These are phyloP conservation scores for Pterocles orientalis DNA, from an alignment of 2,113 vertebrate species.

Conservation along the genomic window DNA sequence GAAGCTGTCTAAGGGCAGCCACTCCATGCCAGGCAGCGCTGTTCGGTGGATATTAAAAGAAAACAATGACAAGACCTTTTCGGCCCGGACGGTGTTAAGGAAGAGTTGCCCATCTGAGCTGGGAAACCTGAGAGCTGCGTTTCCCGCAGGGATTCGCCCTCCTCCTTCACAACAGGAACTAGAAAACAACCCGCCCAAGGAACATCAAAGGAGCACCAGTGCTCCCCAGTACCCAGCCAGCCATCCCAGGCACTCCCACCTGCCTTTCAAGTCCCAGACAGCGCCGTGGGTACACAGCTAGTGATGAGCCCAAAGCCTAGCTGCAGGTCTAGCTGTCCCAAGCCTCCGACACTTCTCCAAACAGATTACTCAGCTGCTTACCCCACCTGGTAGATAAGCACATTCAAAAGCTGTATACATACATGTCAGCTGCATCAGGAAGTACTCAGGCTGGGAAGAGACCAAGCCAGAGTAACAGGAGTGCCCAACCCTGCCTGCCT, in stretches of 20 bases:
- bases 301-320: not conserved
- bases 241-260: not conserved
- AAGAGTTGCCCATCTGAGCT: not conserved
- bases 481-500: not conserved
- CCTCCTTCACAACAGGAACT: not conserved
- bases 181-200: not conserved
- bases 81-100: not conserved
- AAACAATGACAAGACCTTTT: not conserved
- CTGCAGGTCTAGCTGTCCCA: fast-evolving
- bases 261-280: not conserved
- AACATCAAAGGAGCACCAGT: not conserved
- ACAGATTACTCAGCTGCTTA: not conserved
- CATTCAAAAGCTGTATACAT: not conserved
- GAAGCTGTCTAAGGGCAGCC: not conserved
- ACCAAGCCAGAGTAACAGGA: not conserved
- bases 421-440: not conserved
- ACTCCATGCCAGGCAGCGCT: not conserved
- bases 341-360: not conserved
- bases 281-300: fast-evolving
- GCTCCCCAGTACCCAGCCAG: not conserved
- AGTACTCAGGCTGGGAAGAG: not conserved
- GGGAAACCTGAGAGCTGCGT: not conserved
- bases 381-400: not conserved
- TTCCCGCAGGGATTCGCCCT: not conserved
- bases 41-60: not conserved